A percentile compares a stretch with the other conserved stretches of the same genome.
Conservation (phyloP, 2,888 invertebrate genomes). For the Hirudinaria manillensis region DNA sequence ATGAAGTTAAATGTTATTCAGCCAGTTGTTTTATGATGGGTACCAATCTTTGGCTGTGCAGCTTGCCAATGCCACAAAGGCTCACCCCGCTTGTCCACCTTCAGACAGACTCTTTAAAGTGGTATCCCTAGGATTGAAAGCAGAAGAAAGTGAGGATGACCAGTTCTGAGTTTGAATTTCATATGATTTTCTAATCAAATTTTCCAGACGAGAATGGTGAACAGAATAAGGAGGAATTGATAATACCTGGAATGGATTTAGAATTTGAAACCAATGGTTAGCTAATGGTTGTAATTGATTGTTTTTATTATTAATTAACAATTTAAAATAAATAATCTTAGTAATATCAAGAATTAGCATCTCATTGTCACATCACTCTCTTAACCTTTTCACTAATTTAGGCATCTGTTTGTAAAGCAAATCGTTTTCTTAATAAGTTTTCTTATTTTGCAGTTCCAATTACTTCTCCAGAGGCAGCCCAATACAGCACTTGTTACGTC, state of each 20-base stretch:
- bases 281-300: slow-evolving; percentile 2
- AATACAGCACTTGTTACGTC: slow-evolving; percentile 96
- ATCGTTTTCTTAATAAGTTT: too few relatives aligned
- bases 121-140: slow-evolving; percentile 75
- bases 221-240: slow-evolving; percentile 51
- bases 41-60: slow-evolving; percentile 84
- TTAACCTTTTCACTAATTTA: too few relatives aligned
- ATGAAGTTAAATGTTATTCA: slow-evolving; percentile 53
- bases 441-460: slow-evolving; percentile 63
- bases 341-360: too few relatives aligned
- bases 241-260: slow-evolving; percentile 70
- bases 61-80: slow-evolving; percentile 74
- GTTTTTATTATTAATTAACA: background rate
- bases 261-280: slow-evolving; percentile 85
- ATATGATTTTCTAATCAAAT: background rate
- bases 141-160: slow-evolving; percentile 62
- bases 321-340: slow-evolving; percentile 19
- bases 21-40: slow-evolving; percentile 95
- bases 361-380: too few relatives aligned
- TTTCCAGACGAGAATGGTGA: slow-evolving; percentile 25
- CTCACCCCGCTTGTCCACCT: slow-evolving; percentile 88
- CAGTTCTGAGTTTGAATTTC: slow-evolving; percentile 9
- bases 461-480: slow-evolving; percentile 88
- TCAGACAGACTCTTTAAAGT: slow-evolving; percentile 85
- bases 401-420: too few relatives aligned